A percentile compares a stretch with the other conserved stretches of the same genome.
Evolutionary conservation across 2,797 vertebrate species (phyloP).

Genomic region (Phoebastria nigripes): DNA sequence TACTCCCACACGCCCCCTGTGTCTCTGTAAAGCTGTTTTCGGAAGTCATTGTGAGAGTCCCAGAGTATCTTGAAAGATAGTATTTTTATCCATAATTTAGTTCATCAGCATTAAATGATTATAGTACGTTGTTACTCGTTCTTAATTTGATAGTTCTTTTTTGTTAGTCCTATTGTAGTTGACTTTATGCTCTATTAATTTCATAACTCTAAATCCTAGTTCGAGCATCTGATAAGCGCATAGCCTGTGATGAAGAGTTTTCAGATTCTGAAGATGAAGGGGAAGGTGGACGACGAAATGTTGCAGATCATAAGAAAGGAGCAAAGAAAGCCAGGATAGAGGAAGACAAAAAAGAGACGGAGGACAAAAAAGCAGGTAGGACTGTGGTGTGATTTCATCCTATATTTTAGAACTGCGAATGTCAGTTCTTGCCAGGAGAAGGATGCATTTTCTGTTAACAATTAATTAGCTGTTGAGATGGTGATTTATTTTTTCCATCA

Average conservation of each 20-base stretch:
- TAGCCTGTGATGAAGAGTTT: slow-evolving; percentile 92
- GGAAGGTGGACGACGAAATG: slow-evolving; percentile 87
- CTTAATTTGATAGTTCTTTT: neutral
- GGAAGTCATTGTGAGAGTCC: neutral
- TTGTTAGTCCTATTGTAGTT: neutral
- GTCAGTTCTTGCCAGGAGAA: neutral
- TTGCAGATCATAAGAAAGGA: slow-evolving; percentile 88
- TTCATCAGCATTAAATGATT: neutral
- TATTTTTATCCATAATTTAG: neutral
- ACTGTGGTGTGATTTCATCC: neutral
- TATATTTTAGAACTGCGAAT: neutral
- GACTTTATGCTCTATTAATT: neutral
- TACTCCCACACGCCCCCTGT: neutral
- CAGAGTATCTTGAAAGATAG: neutral
- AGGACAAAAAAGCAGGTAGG: slow-evolving; percentile 87
- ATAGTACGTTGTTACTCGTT: neutral
- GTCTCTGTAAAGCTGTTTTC: neutral
- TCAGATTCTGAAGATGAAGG: slow-evolving; percentile 94
- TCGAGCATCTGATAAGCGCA: slow-evolving; percentile 89
- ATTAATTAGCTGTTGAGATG: neutral
- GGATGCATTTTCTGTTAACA: neutral
- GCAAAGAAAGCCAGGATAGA: slow-evolving; percentile 86
- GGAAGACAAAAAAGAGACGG: slow-evolving; percentile 86
- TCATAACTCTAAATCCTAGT: slow-evolving; percentile 73
- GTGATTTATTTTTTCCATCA: neutral